Conservation (phyloP, 2,113 vertebrate genomes). For the Struthidea cinerea region DNA sequence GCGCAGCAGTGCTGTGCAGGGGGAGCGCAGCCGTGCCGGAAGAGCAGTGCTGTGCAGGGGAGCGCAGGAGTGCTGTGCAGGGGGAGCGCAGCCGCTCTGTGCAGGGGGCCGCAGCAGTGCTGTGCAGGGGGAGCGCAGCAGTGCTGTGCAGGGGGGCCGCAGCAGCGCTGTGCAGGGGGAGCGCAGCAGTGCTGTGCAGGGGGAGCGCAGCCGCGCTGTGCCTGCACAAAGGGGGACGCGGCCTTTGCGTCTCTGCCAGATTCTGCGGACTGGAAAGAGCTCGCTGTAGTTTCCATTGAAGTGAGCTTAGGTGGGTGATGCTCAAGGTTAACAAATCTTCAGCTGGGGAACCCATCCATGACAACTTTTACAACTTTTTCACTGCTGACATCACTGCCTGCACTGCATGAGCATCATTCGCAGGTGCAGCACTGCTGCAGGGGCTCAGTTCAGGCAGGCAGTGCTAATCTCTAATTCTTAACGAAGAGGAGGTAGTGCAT, state of each 20-base stretch:
- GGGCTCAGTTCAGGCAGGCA: background rate
- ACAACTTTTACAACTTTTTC: background rate
- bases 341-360: background rate
- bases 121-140: background rate
- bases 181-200: accelerated
- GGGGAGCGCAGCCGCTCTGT: too few relatives aligned
- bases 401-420: background rate
- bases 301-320: background rate
- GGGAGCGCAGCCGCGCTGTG: accelerated
- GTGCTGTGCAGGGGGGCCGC: background rate
- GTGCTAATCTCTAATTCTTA: background rate
- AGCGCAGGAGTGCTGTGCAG: background rate
- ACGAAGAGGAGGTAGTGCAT: background rate
- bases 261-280: background rate
- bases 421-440: background rate
- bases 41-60: background rate
- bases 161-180: background rate
- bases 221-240: background rate
- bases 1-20: background rate
- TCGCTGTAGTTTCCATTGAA: background rate
- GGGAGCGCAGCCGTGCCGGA: accelerated
- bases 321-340: background rate
- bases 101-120: too few relatives aligned
- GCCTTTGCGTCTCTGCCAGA: accelerated
- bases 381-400: background rate